Percentiles rank a stretch among this genome's conserved stretches.
Conservation (phyloP, 1,140 invertebrate species). For the Macrosteles quadrilineatus region DNA sequence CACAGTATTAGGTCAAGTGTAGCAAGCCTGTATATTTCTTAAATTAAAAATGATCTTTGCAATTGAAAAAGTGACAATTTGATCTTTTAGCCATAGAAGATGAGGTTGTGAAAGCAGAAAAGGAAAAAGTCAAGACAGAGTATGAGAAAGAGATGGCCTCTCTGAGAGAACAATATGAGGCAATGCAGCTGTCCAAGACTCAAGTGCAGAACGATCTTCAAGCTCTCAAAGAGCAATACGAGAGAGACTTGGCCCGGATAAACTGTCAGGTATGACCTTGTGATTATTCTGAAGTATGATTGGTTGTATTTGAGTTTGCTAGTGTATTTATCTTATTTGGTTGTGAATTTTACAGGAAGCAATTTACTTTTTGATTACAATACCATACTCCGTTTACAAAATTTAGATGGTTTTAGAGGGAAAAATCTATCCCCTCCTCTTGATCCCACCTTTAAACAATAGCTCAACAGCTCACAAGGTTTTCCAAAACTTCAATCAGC, state of each 20-base stretch:
- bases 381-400: too few relatives aligned
- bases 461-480: too few relatives aligned
- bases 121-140: constrained; percentile 48
- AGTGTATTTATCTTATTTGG: not conserved
- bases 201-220: constrained; percentile 53
- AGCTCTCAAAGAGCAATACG: constrained; percentile 51
- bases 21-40: too few relatives aligned
- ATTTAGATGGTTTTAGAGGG: too few relatives aligned
- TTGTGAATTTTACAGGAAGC: not conserved
- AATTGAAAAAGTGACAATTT: too few relatives aligned
- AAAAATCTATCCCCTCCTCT: too few relatives aligned
- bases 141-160: constrained; percentile 54
- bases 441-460: too few relatives aligned
- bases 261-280: constrained; percentile 21
- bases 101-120: constrained; percentile 38
- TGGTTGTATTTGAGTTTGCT: not conserved
- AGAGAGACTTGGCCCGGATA: constrained; percentile 35
- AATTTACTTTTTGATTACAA: not conserved
- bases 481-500: too few relatives aligned
- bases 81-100: constrained; percentile 38
- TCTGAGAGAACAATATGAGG: constrained; percentile 52
- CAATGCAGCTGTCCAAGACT: constrained; percentile 53
- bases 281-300: not conserved
- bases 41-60: too few relatives aligned
- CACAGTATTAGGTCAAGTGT: too few relatives aligned